Base-by-base conservation (phyloP, 2,113 vertebrate genomes). In the Zapus hudsonius region DNA sequence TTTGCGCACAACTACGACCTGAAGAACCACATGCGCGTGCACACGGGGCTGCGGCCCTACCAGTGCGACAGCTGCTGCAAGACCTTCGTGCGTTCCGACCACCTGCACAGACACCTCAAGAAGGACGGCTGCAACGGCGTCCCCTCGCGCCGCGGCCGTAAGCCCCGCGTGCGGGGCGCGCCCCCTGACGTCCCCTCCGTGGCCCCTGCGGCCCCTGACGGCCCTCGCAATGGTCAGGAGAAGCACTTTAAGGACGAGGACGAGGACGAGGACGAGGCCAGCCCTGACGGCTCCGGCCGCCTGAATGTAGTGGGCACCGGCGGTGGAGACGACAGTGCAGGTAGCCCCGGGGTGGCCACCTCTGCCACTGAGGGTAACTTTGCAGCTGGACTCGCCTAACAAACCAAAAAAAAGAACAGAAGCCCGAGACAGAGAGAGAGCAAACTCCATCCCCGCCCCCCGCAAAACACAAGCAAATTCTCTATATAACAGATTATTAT, bases 1-100 rank as follows among this genome's bases (percentile, higher is more conserved):
- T 99, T 99, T 72, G 99, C 99, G 25, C 99, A 99, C 98, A 99
- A 99, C 98, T 99, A 99, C 97, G 99, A 99, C 98, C 98, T 99
- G 98, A 99, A 99, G 98, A 99, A 99, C 98, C 99, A 99, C 98
- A 99, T 99, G 99, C 99, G 99, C 0, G 99, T 99, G 85, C 99
- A 99, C 98, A 99, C 99, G 0, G 99, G 99, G 95, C 98, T 99
- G 96, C 98, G 99, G n/a, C 99, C 99, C 89, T 99, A 99, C 98
- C 99, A 99, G 98, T 99, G 99, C 94, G 99, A 99, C 95, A 99
- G 99, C 98, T 99, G 99, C 98, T 99, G 98, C 98, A 99, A 99
- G 98, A 99, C 99, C 97, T 99, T 99, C 67, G 99, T 99, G 85
- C 99, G 99, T 97, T 99, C 99, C 1, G 99, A 99, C 97, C 99